phyloP scores from a whole-genome alignment of 2,113 vertebrate genomes.

The Chaenocephalus aceratus region DNA sequence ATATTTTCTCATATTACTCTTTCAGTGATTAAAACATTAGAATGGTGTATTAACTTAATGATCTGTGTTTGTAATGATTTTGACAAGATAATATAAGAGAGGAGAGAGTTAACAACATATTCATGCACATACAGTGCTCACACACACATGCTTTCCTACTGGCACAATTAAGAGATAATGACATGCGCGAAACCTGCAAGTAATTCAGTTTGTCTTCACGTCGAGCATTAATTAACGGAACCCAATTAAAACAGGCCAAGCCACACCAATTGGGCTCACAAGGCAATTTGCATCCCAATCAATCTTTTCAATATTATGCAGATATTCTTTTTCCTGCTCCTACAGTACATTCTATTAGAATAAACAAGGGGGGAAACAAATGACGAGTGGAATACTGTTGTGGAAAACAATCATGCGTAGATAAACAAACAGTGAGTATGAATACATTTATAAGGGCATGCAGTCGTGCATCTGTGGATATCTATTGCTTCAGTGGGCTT shows the following conservation, averaged over 20 bases:
- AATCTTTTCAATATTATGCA: conserved; percentile 74
- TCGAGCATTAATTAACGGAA: conserved; percentile 81
- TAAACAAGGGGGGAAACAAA: conserved; percentile 69
- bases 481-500: conserved; percentile 40
- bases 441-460: conserved; percentile 53
- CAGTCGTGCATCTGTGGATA: conserved; percentile 36
- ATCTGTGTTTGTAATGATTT: conserved; percentile 55
- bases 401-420: conserved; percentile 56
- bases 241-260: conserved; percentile 80
- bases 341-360: conserved; percentile 55
- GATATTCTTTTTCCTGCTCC: conserved; percentile 51
- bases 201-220: conserved; percentile 79
- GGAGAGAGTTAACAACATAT: conserved; percentile 58
- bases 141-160: conserved; percentile 2
- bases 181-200: conserved; percentile 74
- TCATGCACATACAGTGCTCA: not conserved
- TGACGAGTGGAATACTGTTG: conserved; percentile 59
- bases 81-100: conserved; percentile 9
- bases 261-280: conserved; percentile 72
- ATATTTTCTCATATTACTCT: conserved; percentile 46
- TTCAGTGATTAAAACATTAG: conserved; percentile 52
- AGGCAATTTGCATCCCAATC: conserved; percentile 81
- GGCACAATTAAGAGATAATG: conserved; percentile 79
- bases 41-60: conserved; percentile 47
- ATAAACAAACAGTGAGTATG: conserved; percentile 64